A percentile compares a stretch with the other conserved stretches of the same genome.
phyloP scores from a whole-genome alignment of 2,113 vertebrate species.

The Eulemur rufifrons region DNA sequence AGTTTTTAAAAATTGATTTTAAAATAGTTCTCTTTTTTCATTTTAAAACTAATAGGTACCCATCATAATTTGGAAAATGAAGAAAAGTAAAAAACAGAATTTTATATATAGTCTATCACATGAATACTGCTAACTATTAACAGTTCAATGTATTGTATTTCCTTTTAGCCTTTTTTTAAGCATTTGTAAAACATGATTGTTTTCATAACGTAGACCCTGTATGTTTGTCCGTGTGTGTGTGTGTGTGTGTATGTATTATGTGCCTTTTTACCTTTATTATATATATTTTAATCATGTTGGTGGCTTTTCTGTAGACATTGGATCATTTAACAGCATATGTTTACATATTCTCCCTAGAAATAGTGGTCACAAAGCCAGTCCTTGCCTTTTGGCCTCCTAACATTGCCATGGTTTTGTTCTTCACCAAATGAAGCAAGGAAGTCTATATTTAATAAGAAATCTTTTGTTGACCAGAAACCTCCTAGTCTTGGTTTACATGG shows the following conservation, averaged over 20 bases:
- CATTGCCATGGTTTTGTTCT: background rate
- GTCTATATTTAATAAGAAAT: background rate
- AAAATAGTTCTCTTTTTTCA: background rate
- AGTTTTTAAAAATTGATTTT: slow-evolving; percentile 27
- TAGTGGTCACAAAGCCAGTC: background rate
- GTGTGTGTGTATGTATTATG: background rate
- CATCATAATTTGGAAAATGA: slow-evolving; percentile 43
- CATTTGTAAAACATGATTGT: slow-evolving; percentile 5
- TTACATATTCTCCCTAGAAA: slow-evolving; percentile 17
- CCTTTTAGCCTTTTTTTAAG: slow-evolving; percentile 20
- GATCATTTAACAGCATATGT: slow-evolving; percentile 23
- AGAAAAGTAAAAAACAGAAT: background rate
- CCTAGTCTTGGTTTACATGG: background rate
- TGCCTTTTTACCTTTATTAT: background rate
- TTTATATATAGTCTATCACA: background rate
- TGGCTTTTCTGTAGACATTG: background rate
- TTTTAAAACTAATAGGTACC: background rate
- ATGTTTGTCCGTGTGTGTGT: background rate
- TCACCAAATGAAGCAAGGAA: background rate
- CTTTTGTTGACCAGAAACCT: background rate
- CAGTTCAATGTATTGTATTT: background rate
- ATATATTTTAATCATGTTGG: background rate
- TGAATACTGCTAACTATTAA: slow-evolving; percentile 32
- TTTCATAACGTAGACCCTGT: background rate
- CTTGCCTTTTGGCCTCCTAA: background rate